Base-by-base conservation (phyloP, 2,888 invertebrate species). In the Harpalus rufipes region DNA sequence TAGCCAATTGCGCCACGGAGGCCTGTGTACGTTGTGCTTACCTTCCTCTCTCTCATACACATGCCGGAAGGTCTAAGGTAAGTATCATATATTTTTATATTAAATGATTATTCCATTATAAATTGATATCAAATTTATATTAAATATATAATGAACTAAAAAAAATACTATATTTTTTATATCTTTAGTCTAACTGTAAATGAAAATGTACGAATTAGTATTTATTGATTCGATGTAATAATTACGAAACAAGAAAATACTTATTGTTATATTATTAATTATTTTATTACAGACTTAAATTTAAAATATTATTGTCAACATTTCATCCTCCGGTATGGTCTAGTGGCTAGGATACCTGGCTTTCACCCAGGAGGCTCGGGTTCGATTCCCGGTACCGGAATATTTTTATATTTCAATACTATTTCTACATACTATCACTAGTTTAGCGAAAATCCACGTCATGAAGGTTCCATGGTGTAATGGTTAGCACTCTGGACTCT, bases 1-100 rank as follows among this genome's bases (percentile, higher is more conserved):
- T 97, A 96, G 93, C 97, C 97, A 91, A 96, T 96, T 97, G 96
- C 96, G 96, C 96, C 96, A 97, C 96, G 96, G 95, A 96, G 95
- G 93, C 92, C 85, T 44, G 51, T 65, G 65, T 2, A 10, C 32
- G 32, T 4, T 32, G 32, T 5, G 32, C 32, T 32, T 32, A 32
- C 5, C 32, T 32, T 32, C 5, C 32, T 32, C 32, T 32, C 32
- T 4, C 32, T 32, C 32, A 32, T 32, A 5, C 32, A 32, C 32
- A 32, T 6, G 32, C 32, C n/a, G n/a, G n/a, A n/a, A n/a, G n/a
- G n/a, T n/a, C n/a, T n/a, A n/a, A n/a, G n/a, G n/a, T n/a, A n/a
- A n/a, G n/a, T n/a, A n/a, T n/a, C n/a, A n/a, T n/a, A n/a, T n/a
- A n/a, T n/a, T n/a, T n/a, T n/a, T n/a, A n/a, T n/a, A n/a, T n/a